phyloP scores from a whole-genome alignment of 1,140 invertebrate genomes.

The Hestina assimilis region DNA sequence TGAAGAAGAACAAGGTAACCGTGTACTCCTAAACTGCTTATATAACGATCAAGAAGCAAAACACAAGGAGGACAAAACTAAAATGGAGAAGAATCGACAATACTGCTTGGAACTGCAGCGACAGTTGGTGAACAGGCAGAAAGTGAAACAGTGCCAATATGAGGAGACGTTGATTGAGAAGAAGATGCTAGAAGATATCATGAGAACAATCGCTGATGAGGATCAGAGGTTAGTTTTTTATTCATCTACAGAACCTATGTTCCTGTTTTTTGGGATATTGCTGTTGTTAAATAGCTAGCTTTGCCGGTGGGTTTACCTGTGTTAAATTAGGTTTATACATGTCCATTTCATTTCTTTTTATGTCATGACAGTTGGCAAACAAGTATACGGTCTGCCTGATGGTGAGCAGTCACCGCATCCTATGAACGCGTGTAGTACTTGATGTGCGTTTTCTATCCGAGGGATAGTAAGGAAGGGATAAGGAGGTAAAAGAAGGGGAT shows the following conservation, averaged over 20 bases:
- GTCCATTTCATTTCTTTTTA: no score
- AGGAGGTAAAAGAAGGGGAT: no score
- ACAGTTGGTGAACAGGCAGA: conserved; percentile 52
- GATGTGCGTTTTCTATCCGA: no score
- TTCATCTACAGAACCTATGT: background rate
- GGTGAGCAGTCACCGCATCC: no score
- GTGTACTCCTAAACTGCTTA: conserved; percentile 35
- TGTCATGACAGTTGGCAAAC: no score
- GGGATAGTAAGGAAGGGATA: no score
- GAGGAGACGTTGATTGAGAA: conserved; percentile 58
- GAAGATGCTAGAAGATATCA: conserved; percentile 62
- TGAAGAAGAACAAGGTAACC: conserved; percentile 46
- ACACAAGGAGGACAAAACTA: conserved; percentile 33
- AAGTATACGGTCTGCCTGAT: no score
- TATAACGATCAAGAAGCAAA: conserved; percentile 39
- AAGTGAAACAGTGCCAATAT: conserved; percentile 49
- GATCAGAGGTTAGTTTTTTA: conserved; percentile 31
- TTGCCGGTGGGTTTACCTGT: no score
- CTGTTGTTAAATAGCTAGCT: no score
- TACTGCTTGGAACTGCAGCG: conserved; percentile 54
- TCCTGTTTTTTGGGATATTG: background rate
- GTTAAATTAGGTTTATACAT: no score
- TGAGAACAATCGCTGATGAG: conserved; percentile 57
- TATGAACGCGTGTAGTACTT: no score
- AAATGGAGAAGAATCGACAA: conserved; percentile 35